phyloP scores from a whole-genome alignment of 1,140 invertebrate genomes.

The Heliconius nattereri region DNA sequence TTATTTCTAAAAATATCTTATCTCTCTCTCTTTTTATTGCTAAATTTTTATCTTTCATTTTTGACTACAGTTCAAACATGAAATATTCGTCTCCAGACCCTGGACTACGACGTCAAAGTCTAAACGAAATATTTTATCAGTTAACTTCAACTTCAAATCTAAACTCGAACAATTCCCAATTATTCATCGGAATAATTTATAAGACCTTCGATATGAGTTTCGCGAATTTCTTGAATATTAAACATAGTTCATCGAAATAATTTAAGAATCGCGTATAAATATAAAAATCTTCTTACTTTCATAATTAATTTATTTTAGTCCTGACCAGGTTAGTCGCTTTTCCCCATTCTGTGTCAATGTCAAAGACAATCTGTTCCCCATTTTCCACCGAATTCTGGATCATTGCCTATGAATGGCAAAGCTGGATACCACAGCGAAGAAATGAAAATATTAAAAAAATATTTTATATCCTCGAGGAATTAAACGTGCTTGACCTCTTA shows the following conservation, averaged over 20 bases:
- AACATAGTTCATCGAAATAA: constrained; percentile 1
- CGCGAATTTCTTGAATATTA: constrained; percentile 14
- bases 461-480: too few species aligned
- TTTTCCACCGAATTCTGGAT: too few species aligned
- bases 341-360: too few species aligned
- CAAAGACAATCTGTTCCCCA: too few species aligned
- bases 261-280: constrained; percentile 12
- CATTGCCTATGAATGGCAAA: too few species aligned
- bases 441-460: too few species aligned
- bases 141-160: constrained; percentile 16
- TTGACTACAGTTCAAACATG: neutral
- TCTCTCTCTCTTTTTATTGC: too few species aligned
- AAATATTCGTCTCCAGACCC: neutral
- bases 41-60: too few species aligned
- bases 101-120: neutral
- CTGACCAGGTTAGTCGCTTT: too few species aligned
- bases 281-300: neutral
- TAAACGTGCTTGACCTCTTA: too few species aligned
- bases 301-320: neutral
- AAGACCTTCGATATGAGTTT: constrained; percentile 16
- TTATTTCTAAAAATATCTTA: too few species aligned
- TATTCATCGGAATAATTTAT: constrained; percentile 30
- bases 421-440: too few species aligned
- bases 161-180: constrained; percentile 21
- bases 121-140: constrained; percentile 17